Evolutionary conservation across 2,888 invertebrate species (phyloP).

Genomic region (Drosophila quinaria): DNA sequence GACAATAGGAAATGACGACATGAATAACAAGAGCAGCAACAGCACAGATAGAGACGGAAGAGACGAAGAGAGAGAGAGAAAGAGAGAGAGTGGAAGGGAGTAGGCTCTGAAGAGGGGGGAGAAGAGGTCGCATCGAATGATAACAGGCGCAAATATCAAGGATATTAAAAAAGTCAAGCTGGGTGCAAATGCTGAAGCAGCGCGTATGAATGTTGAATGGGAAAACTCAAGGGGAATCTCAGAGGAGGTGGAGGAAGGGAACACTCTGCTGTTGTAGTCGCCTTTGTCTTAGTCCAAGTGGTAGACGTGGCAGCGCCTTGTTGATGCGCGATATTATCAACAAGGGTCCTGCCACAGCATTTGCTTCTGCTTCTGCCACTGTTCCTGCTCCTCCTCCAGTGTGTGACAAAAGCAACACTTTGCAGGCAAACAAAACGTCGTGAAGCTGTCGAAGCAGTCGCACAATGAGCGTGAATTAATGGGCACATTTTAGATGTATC

Average conservation of each 20-base stretch:
- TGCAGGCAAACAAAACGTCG: slow-evolving; percentile 32
- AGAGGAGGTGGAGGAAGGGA: background rate
- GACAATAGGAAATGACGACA: slow-evolving; percentile 80
- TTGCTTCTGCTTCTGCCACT: background rate
- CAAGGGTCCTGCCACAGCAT: slow-evolving; percentile 37
- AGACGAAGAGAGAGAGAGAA: background rate
- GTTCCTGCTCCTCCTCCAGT: background rate
- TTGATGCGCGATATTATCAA: slow-evolving; percentile 71
- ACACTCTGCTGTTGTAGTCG: slow-evolving; percentile 5
- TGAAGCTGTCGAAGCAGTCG: slow-evolving; percentile 59
- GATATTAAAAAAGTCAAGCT: slow-evolving; percentile 81
- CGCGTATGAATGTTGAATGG: slow-evolving; percentile 30
- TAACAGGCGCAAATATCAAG: slow-evolving; percentile 79
- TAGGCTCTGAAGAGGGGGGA: background rate
- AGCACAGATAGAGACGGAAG: slow-evolving; percentile 14
- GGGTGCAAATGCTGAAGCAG: slow-evolving; percentile 69
- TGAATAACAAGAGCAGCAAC: slow-evolving; percentile 73
- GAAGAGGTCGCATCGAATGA: slow-evolving; percentile 66
- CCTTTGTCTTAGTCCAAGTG: slow-evolving; percentile 66
- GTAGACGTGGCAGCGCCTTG: slow-evolving; percentile 50
- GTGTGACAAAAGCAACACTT: slow-evolving; percentile 38
- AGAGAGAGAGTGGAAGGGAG: background rate
- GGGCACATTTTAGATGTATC: slow-evolving; percentile 68
- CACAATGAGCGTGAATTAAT: slow-evolving; percentile 79
- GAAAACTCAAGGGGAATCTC: slow-evolving; percentile 4